phyloP scores from a whole-genome alignment of 2,888 invertebrate genomes.

The Rhagium mordax region DNA sequence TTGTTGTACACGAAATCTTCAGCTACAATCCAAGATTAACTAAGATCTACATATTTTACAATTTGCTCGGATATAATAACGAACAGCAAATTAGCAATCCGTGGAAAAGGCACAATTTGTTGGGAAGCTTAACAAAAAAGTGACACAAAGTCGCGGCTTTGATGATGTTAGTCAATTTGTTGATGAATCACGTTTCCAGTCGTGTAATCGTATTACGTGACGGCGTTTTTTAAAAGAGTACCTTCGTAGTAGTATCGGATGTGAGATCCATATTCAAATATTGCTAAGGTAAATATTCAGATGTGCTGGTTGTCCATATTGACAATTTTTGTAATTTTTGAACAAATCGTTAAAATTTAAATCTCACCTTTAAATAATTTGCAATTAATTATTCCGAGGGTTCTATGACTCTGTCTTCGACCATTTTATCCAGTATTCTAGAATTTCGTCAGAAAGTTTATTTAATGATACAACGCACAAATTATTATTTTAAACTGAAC shows the following conservation, averaged over 20 bases:
- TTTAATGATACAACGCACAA: no score
- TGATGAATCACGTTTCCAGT: background rate
- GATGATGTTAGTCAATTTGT: background rate
- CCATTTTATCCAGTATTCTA: no score
- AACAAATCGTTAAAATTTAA: no score
- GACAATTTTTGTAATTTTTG: no score
- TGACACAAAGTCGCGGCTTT: background rate
- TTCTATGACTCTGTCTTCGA: no score
- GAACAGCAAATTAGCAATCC: constrained; percentile 2
- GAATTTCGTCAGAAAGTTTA: no score
- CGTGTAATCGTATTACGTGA: background rate
- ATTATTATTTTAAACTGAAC: no score
- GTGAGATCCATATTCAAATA: background rate
- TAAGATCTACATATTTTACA: constrained; percentile 10
- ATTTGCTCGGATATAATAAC: background rate
- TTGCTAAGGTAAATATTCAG: background rate
- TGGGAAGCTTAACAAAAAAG: background rate
- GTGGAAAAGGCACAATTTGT: background rate
- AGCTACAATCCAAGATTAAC: background rate
- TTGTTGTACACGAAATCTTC: constrained; percentile 3
- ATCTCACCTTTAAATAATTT: no score
- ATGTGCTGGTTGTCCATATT: no score
- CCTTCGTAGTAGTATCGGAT: background rate
- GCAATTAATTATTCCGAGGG: no score
- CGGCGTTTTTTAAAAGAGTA: background rate